Percentiles rank a stretch among this genome's conserved stretches.
These are phyloP conservation scores for Pyrrhura leucotis DNA, from an alignment of 2,797 vertebrate genomes.

Conservation along the genomic window DNA sequence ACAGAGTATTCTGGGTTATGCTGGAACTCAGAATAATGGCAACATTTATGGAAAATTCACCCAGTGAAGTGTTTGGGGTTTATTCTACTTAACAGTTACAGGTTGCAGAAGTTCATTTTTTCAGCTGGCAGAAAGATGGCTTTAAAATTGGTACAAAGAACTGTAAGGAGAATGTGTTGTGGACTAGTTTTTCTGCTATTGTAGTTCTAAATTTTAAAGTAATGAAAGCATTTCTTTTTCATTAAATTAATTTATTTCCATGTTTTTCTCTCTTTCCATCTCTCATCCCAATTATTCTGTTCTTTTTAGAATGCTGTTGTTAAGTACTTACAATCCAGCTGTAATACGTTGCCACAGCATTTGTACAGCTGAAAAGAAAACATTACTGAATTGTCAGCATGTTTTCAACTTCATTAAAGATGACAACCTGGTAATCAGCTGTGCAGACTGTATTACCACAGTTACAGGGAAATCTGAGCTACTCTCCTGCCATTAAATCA, in stretches of 20 bases:
- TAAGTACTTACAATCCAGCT: constrained; percentile 49
- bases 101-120: background rate
- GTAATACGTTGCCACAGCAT: constrained; percentile 67
- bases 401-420: constrained; percentile 73
- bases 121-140: background rate
- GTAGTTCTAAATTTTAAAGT: background rate
- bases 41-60: background rate
- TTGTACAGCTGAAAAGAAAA: constrained; percentile 65
- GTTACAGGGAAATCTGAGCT: background rate
- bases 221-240: constrained; percentile 1
- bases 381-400: constrained; percentile 58
- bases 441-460: constrained; percentile 12
- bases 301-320: constrained; percentile 28
- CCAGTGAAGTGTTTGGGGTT: background rate
- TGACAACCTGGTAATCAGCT: constrained; percentile 68
- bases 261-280: background rate
- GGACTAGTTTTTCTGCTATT: constrained; percentile 1
- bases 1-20: background rate
- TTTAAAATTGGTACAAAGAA: constrained; percentile 10
- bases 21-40: background rate
- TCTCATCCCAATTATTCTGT: constrained; percentile 45
- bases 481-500: constrained; percentile 32
- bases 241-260: constrained; percentile 33
- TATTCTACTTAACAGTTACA: background rate
- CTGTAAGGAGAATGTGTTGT: background rate